These are phyloP conservation scores for Periplaneta americana DNA, from an alignment of 1,140 invertebrate genomes.

Conservation along the genomic window DNA sequence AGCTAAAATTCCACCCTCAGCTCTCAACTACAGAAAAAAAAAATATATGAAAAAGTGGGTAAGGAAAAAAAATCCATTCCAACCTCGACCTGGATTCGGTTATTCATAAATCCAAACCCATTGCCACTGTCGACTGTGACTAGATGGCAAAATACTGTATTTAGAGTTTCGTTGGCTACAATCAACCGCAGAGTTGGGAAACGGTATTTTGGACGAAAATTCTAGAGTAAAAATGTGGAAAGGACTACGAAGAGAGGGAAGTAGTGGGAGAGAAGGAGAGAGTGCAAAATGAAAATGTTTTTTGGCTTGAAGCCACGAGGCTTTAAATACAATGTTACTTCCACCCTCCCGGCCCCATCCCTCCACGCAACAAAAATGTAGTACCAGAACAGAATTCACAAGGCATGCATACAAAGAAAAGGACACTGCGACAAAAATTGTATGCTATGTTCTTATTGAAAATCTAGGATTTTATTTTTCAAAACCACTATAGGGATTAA, in stretches of 20 bases:
- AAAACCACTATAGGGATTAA: not conserved
- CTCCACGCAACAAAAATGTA: not conserved
- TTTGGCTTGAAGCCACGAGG: not conserved
- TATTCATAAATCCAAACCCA: not conserved
- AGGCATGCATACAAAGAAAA: not conserved
- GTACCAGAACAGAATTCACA: not conserved
- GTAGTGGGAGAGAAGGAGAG: too few species aligned
- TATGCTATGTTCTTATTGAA: not conserved
- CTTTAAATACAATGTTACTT: not conserved
- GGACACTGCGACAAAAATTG: not conserved
- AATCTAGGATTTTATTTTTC: not conserved
- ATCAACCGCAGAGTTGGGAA: not conserved
- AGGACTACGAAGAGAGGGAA: too few species aligned
- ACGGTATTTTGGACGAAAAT: not conserved
- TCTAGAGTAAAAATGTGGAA: not conserved
- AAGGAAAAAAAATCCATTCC: not conserved
- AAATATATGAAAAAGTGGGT: too few species aligned
- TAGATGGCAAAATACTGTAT: not conserved
- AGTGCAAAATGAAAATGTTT: not conserved
- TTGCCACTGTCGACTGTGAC: not conserved
- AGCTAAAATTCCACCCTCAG: not conserved
- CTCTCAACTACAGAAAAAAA: not conserved
- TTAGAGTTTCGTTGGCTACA: not conserved
- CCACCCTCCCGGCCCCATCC: too few species aligned
- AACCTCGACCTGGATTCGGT: not conserved